Evolutionary conservation across 2,797 vertebrate species (phyloP), one percentile per base, ranked within the genome.

Genomic region (Alectoris magna): DNA sequence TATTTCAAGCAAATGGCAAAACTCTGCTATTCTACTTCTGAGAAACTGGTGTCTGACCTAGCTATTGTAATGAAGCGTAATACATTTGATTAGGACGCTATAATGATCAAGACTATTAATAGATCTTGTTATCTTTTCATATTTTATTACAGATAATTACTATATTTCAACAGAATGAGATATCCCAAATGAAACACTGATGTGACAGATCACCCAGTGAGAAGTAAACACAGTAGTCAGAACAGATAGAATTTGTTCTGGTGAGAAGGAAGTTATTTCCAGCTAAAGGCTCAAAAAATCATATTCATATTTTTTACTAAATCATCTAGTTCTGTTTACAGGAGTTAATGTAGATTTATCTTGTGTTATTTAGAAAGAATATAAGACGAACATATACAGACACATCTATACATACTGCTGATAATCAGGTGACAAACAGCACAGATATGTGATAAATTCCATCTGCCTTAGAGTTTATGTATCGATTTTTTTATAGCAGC

Each of bases 391-490:
- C 31, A 41, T 81, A 84, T 72, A 81, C 38, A 80, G 68, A 84
- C 79, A 34, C 29, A 51, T 66, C 78, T 71, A 49, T 62, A 82
- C 44, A 39, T 43, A 56, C 23, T 55, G 26, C 22, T 62, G 68
- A 87, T 88, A 86, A 64, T 74, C 71, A 93, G 90, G 71, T 85
- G 86, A 85, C 38, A 95, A 94, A 94, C 36, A 82, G 64, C 84
- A 88, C 80, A 76, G 31, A 64, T 74, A 79, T 27, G 34, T 79
- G 81, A 84, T 81, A 89, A 90, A 91, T 94, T 91, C 84, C 72
- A 84, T 82, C 64, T 70, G 41, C 79, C 44, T 94, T 88, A 0
- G 0, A 90, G 64, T 95, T 82, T 79, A 82, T 49, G 53, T 71
- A 80, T 48, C 64, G 66, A 84, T 81, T 78, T 91, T 84, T 94